Evolutionary conservation across 2,797 vertebrate species (phyloP).

Genomic region (Pagetopsis macropterus): DNA sequence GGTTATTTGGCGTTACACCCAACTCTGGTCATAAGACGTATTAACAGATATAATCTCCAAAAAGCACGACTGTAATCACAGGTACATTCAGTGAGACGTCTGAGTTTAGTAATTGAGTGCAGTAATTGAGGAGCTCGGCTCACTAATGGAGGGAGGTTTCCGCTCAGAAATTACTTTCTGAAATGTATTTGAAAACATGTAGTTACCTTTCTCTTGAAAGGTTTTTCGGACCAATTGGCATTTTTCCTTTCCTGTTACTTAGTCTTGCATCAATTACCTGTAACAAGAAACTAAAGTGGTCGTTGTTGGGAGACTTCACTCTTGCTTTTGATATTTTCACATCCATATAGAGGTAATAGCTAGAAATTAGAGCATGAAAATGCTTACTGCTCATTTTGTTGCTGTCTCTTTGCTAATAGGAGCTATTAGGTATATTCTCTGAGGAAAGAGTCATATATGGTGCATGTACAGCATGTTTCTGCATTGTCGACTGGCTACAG

Average conservation of each 20-base stretch:
- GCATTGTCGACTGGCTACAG: constrained; percentile 9
- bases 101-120: constrained; percentile 22
- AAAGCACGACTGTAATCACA: constrained; percentile 33
- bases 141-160: constrained; percentile 36
- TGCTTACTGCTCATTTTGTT: constrained; percentile 21
- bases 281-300: constrained; percentile 43
- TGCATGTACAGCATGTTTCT: neutral
- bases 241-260: constrained; percentile 44
- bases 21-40: too few relatives aligned
- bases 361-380: constrained; percentile 35
- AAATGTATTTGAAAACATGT: constrained; percentile 45
- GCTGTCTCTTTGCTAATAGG: constrained; percentile 21
- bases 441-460: neutral
- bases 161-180: constrained; percentile 33
- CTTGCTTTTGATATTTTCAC: constrained; percentile 47
- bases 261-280: constrained; percentile 49
- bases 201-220: constrained; percentile 40
- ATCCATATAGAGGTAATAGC: constrained; percentile 35
- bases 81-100: constrained; percentile 26
- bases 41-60: neutral
- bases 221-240: constrained; percentile 41
- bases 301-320: constrained; percentile 38
- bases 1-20: too few relatives aligned
- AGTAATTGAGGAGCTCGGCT: constrained; percentile 43
- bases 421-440: constrained; percentile 21